Evolutionary conservation across 2,888 invertebrate genomes (phyloP).

Genomic region (Hecatera dysodea): DNA sequence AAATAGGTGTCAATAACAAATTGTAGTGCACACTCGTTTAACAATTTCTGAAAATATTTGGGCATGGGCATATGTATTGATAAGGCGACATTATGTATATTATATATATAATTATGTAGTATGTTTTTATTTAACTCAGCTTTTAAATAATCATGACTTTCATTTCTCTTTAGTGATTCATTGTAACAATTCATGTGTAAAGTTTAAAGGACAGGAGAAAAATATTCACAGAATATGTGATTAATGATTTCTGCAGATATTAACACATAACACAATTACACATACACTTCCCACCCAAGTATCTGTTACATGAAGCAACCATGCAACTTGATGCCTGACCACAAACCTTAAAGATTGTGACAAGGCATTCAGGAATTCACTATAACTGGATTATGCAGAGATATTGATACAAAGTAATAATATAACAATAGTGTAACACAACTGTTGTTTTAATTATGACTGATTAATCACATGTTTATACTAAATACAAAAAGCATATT

Average conservation of each 20-base stretch:
- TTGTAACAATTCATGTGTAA: neutral
- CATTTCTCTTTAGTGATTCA: neutral
- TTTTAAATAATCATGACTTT: neutral
- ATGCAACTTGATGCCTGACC: constrained; percentile 66
- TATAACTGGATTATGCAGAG: constrained; percentile 45
- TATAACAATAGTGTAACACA: constrained; percentile 18
- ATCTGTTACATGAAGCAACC: constrained; percentile 58
- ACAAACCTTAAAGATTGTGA: constrained; percentile 58
- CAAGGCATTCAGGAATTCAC: constrained; percentile 45
- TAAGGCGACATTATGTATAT: constrained; percentile 13
- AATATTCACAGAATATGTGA: neutral
- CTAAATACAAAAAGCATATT: constrained; percentile 4
- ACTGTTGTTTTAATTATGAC: constrained; percentile 40
- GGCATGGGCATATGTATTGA: constrained; percentile 4
- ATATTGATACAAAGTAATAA: constrained; percentile 38
- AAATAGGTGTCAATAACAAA: constrained; percentile 27
- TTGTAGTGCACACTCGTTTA: constrained; percentile 17
- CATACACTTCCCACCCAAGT: constrained; percentile 31
- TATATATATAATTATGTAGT: no score
- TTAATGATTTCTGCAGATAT: constrained; percentile 13
- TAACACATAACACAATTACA: constrained; percentile 18
- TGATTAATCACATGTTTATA: constrained; percentile 8
- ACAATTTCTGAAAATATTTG: constrained; percentile 15
- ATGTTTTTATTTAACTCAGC: neutral
- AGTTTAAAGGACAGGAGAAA: neutral